These are phyloP conservation scores for Galerucella calmariensis DNA, from an alignment of 2,888 invertebrate species.

Conservation along the genomic window DNA sequence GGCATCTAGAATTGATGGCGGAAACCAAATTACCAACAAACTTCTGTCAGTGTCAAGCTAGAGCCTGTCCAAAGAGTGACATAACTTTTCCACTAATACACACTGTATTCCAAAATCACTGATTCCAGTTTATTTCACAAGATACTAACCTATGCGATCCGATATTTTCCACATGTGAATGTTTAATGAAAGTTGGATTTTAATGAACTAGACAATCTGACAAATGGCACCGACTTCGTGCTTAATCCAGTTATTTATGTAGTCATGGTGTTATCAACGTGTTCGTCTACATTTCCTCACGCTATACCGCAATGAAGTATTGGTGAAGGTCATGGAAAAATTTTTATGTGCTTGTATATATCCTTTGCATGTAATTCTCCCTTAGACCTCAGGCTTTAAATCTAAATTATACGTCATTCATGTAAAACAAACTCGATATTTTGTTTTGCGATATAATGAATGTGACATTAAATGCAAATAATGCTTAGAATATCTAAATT, in stretches of 20 bases:
- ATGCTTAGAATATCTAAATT: background rate
- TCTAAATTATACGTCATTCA: too few relatives aligned
- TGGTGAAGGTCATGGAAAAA: constrained; percentile 25
- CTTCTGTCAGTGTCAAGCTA: too few relatives aligned
- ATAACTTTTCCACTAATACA: too few relatives aligned
- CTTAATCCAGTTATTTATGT: constrained; percentile 3
- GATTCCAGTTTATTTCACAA: too few relatives aligned
- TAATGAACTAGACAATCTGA: constrained; percentile 3
- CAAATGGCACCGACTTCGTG: constrained; percentile 7
- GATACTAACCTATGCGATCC: too few relatives aligned
- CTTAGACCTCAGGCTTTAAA: too few relatives aligned
- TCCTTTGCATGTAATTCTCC: background rate
- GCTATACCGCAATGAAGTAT: constrained; percentile 28
- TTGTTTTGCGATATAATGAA: background rate
- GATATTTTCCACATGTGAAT: background rate
- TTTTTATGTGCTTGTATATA: constrained; percentile 7
- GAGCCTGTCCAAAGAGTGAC: too few relatives aligned
- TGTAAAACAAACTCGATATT: background rate
- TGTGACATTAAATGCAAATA: background rate
- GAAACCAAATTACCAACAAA: too few relatives aligned
- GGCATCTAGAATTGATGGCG: too few relatives aligned
- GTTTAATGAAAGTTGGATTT: background rate
- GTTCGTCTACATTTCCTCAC: constrained; percentile 18
- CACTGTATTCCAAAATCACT: too few relatives aligned
- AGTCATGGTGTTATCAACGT: constrained; percentile 13